phyloP scores from a whole-genome alignment of 2,113 vertebrate genomes.

The Leucosticte australis region DNA sequence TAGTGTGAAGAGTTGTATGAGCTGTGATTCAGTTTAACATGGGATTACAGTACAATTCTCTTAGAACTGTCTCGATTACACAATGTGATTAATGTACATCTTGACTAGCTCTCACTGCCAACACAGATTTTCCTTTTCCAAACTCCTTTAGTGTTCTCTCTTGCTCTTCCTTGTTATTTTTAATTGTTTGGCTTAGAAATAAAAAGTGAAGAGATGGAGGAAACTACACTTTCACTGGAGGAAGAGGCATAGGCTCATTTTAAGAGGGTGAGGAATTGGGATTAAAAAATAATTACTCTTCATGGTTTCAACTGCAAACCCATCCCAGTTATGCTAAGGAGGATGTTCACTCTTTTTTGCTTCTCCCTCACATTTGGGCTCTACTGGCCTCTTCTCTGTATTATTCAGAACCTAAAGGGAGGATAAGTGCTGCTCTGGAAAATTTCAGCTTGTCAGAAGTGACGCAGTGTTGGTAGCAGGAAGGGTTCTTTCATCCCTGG shows the following conservation, averaged over 20 bases:
- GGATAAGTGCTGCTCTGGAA: background rate
- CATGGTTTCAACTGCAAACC: background rate
- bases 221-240: background rate
- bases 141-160: background rate
- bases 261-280: background rate
- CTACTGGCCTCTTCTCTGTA: background rate
- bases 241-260: background rate
- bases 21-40: background rate
- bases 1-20: background rate
- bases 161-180: background rate
- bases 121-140: background rate
- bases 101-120: background rate
- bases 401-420: background rate
- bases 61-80: background rate
- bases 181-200: background rate
- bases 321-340: background rate
- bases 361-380: background rate
- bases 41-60: background rate
- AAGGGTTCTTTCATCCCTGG: background rate
- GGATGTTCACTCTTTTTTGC: background rate
- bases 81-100: background rate
- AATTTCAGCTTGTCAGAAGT: background rate
- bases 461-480: background rate
- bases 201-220: background rate
- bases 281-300: background rate